Percentiles rank a stretch among this genome's conserved stretches.
phyloP scores from a whole-genome alignment of 2,113 vertebrate genomes.

The Neogale vison region DNA sequence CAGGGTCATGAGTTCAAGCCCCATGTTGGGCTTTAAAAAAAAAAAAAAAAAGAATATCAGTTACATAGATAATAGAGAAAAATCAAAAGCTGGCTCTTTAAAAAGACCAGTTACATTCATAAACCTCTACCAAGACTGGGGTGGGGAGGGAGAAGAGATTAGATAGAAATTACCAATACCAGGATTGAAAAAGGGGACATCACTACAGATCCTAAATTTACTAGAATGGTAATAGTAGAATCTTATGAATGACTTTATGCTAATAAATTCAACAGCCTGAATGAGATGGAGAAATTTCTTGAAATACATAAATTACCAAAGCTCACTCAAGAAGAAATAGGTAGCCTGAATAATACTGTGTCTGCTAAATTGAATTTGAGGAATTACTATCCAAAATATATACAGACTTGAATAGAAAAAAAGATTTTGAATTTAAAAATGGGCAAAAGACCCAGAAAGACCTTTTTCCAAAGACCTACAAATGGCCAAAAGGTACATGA shows the following conservation, averaged over 20 bases:
- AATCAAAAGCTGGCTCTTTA: background rate
- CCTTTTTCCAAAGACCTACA: background rate
- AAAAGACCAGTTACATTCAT: background rate
- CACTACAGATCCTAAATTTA: background rate
- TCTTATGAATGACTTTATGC: background rate
- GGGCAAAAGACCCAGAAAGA: background rate
- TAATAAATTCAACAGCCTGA: background rate
- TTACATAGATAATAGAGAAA: background rate
- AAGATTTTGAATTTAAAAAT: background rate
- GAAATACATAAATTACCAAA: background rate
- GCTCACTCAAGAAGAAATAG: background rate
- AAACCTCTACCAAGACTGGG: background rate
- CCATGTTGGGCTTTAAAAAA: background rate
- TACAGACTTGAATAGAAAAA: background rate
- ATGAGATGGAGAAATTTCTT: background rate
- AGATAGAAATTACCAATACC: background rate
- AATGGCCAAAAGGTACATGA: background rate
- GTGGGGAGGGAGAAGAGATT: background rate
- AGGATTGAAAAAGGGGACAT: background rate
- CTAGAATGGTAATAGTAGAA: background rate
- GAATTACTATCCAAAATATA: background rate
- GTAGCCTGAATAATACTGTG: background rate
- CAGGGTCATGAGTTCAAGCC: background rate
- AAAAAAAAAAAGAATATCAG: background rate
- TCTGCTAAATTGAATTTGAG: background rate